Evolutionary conservation across 2,797 vertebrate species (phyloP).

Genomic region (Otus scops): DNA sequence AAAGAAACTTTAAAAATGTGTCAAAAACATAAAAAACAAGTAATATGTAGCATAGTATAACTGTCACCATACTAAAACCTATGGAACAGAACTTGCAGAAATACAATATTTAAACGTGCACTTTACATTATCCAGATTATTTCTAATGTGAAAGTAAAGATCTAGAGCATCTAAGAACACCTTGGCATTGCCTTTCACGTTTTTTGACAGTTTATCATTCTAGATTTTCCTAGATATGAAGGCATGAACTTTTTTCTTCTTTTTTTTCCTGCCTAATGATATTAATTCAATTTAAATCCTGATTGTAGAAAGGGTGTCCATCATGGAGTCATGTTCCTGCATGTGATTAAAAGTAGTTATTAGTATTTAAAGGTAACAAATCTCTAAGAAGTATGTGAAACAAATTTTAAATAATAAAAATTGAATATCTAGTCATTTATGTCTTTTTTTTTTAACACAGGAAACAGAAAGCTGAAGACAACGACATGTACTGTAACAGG

Average conservation of each 20-base stretch:
- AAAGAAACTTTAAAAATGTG: background rate
- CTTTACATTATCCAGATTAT: background rate
- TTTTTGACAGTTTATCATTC: background rate
- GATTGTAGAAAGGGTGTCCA: background rate
- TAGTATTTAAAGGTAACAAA: background rate
- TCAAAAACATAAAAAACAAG: background rate
- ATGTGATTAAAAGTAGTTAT: background rate
- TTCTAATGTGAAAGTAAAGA: background rate
- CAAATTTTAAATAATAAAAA: background rate
- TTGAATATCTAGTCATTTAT: background rate
- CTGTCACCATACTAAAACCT: background rate
- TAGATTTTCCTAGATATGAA: background rate
- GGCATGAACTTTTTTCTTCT: background rate
- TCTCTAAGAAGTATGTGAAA: background rate
- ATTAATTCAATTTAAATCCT: background rate
- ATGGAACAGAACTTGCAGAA: background rate
- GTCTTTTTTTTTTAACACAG: conserved; percentile 70
- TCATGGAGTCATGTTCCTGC: background rate
- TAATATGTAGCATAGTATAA: background rate
- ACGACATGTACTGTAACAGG: conserved; percentile 67
- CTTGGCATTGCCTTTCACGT: background rate
- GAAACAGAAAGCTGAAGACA: conserved; percentile 96
- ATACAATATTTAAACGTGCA: background rate
- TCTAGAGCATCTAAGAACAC: background rate
- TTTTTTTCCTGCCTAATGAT: background rate